phyloP scores from a whole-genome alignment of 2,888 invertebrate species.

The Bembecia ichneumoniformis region DNA sequence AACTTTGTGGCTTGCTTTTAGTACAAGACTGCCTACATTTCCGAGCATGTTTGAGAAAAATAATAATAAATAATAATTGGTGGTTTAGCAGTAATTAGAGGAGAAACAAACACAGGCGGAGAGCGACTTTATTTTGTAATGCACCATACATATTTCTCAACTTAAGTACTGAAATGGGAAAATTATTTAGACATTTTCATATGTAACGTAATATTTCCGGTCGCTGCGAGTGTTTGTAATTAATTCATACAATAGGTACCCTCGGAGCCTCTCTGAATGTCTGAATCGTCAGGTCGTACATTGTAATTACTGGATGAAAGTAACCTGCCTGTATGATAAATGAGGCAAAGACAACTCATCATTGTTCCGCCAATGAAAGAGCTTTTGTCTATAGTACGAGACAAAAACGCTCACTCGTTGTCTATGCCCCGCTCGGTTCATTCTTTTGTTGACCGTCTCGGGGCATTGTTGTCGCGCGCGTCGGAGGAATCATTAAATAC shows the following conservation, averaged over 20 bases:
- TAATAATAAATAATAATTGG: too few species aligned
- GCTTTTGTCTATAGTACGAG: constrained; percentile 61
- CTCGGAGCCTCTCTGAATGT: constrained; percentile 27
- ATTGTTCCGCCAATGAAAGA: constrained; percentile 65
- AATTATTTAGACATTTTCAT: too few species aligned
- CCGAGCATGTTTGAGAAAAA: too few species aligned
- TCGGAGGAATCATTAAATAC: constrained; percentile 54
- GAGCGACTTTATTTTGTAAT: too few species aligned
- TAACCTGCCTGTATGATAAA: constrained; percentile 68
- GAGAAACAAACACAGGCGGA: too few species aligned
- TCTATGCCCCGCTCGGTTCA: constrained; percentile 52
- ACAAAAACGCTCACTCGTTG: constrained; percentile 58
- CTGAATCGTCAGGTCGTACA: constrained; percentile 40
- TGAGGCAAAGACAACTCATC: constrained; percentile 58
- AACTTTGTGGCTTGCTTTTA: too few species aligned
- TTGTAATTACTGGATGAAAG: constrained; percentile 70
- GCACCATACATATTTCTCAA: too few species aligned
- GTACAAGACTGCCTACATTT: too few species aligned
- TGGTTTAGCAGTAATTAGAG: too few species aligned
- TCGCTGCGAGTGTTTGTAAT: constrained; percentile 25
- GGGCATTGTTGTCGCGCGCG: constrained; percentile 46
- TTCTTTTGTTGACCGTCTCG: constrained; percentile 54
- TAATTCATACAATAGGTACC: constrained; percentile 44
- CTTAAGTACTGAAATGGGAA: too few species aligned
- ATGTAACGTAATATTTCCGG: too few species aligned